Percentiles rank a stretch among this genome's conserved stretches.
phyloP scores from a whole-genome alignment of 2,888 invertebrate species.

The Horisme vitalbata region DNA sequence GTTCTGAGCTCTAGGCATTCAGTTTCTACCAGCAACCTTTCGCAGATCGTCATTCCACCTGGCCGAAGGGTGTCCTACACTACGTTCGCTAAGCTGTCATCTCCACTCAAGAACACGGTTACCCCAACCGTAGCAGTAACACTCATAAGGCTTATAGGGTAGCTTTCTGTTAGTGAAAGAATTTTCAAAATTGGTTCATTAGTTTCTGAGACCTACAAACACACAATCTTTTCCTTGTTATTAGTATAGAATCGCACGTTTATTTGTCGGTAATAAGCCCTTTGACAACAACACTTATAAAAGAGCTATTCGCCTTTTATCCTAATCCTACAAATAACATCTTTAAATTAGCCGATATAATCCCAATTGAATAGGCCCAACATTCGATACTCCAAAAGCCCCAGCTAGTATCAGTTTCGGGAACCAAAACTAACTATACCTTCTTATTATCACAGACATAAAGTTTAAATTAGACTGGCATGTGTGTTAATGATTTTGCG shows the following conservation, averaged over 20 bases:
- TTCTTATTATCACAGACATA: conserved; percentile 28
- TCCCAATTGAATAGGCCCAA: conserved; percentile 40
- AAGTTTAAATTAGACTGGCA: conserved; percentile 20
- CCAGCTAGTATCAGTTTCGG: conserved; percentile 51
- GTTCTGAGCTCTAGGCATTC: too few species aligned
- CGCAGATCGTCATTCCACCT: too few species aligned
- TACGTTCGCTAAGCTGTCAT: too few species aligned
- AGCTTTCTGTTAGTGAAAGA: too few species aligned
- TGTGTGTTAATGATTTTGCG: not conserved
- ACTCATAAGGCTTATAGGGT: too few species aligned
- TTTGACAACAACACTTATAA: conserved; percentile 17
- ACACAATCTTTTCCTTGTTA: not conserved
- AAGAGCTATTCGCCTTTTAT: conserved; percentile 19
- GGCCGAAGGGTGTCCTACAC: too few species aligned
- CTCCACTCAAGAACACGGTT: too few species aligned
- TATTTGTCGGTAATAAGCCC: not conserved
- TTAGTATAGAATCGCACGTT: not conserved
- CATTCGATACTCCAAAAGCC: conserved; percentile 45
- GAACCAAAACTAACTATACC: conserved; percentile 32
- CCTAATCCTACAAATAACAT: conserved; percentile 27
- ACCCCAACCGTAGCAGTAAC: too few species aligned
- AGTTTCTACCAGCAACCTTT: too few species aligned
- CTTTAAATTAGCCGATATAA: conserved; percentile 47
- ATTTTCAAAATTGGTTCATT: too few species aligned
- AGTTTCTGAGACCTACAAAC: too few species aligned